A percentile compares a stretch with the other conserved stretches of the same genome.
Evolutionary conservation across 1,140 invertebrate species (phyloP).

Genomic region (Micrasema minimum): DNA sequence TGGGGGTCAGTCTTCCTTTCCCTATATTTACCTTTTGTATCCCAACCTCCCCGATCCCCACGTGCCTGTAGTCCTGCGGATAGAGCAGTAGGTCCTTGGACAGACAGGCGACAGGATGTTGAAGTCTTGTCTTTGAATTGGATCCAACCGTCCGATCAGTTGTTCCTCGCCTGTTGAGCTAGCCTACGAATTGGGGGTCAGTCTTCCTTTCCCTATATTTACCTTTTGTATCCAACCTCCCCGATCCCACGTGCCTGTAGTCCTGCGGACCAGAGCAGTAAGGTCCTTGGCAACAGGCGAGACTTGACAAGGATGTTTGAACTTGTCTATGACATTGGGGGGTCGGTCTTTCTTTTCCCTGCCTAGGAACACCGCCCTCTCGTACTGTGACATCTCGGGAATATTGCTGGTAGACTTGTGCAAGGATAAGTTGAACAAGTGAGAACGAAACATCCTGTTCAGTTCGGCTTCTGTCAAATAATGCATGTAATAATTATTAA

Average conservation of each 20-base stretch:
- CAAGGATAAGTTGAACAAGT: slow-evolving; percentile 67
- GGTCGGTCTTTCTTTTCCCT: too few relatives aligned
- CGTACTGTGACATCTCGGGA: slow-evolving; percentile 3
- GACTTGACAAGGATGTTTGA: slow-evolving; percentile 8
- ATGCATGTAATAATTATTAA: background rate
- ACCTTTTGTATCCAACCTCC: slow-evolving; percentile 21
- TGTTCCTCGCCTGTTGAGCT: too few relatives aligned
- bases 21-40: slow-evolving; percentile 24
- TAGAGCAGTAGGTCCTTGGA: slow-evolving; percentile 18
- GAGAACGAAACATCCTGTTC: slow-evolving; percentile 70
- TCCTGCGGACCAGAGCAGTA: slow-evolving; percentile 9
- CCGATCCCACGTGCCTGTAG: slow-evolving; percentile 32
- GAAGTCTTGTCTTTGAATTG: slow-evolving; percentile 33
- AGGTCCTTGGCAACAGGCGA: slow-evolving; percentile 21
- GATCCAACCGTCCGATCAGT: too few relatives aligned
- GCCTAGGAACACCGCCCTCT: slow-evolving; percentile 26
- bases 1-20: too few relatives aligned
- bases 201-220: slow-evolving; percentile 25
- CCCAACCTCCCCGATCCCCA: slow-evolving; percentile 23
- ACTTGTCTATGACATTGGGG: slow-evolving; percentile 31
- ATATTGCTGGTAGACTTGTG: slow-evolving; percentile 55
- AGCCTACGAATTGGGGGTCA: too few relatives aligned
- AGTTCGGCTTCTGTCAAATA: slow-evolving; percentile 68
- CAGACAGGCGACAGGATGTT: slow-evolving; percentile 11
- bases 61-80: slow-evolving; percentile 26